phyloP scores from a whole-genome alignment of 2,797 vertebrate genomes.

The Varecia variegata region DNA sequence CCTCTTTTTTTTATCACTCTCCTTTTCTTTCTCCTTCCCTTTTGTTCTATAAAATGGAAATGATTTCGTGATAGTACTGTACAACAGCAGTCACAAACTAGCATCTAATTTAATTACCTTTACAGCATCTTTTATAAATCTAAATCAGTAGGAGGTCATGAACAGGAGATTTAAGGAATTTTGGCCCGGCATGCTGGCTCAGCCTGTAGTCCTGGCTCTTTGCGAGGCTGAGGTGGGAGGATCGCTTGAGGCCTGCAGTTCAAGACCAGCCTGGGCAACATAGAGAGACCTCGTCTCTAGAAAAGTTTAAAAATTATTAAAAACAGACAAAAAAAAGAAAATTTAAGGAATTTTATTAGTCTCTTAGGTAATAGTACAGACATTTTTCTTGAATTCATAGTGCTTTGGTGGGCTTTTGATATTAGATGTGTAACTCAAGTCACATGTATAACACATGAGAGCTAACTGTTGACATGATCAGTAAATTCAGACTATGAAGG shows the following conservation, averaged over 20 bases:
- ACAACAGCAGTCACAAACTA: constrained; percentile 24
- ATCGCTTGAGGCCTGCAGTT: not conserved
- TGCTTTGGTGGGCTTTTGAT: not conserved
- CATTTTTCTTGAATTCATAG: not conserved
- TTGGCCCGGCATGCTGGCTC: not conserved
- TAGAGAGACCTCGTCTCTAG: not conserved
- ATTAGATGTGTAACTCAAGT: constrained; percentile 32
- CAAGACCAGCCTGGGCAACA: not conserved
- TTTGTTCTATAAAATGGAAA: not conserved
- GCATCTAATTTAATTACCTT: constrained; percentile 53
- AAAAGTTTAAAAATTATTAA: not conserved
- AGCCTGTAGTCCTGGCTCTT: not conserved
- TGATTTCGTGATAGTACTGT: not conserved
- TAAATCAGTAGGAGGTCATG: not conserved
- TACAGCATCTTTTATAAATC: constrained; percentile 33
- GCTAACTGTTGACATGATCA: no score
- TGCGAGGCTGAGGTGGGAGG: not conserved
- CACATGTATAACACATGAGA: not conserved
- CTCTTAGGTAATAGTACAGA: not conserved
- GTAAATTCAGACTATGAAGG: not conserved
- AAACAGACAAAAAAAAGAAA: not conserved
- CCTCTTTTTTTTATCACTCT: not conserved
- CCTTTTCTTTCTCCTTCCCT: not conserved
- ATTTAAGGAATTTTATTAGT: constrained; percentile 34
- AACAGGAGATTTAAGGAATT: constrained; percentile 49